phyloP scores from a whole-genome alignment of 2,797 vertebrate genomes.

The Characodon lateralis region DNA sequence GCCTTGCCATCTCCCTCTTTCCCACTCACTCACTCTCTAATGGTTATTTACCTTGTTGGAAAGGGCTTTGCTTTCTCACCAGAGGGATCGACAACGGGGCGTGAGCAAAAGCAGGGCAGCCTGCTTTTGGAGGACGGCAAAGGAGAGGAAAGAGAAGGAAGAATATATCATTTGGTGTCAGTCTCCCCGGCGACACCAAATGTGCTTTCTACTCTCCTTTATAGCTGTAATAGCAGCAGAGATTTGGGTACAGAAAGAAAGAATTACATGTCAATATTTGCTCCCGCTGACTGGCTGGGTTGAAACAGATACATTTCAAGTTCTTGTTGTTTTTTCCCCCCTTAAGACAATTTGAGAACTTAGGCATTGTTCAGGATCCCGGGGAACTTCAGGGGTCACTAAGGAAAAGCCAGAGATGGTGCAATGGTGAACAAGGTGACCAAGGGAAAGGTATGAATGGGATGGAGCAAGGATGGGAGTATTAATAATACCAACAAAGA shows the following conservation, averaged over 20 bases:
- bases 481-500: conserved; percentile 68
- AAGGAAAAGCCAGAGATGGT: conserved; percentile 65
- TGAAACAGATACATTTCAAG: conserved; percentile 83
- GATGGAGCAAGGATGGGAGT: conserved; percentile 36
- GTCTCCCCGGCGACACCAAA: conserved; percentile 77
- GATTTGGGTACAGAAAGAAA: conserved; percentile 65
- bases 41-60: conserved; percentile 86
- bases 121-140: conserved; percentile 22
- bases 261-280: conserved; percentile 87
- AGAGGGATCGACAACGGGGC: conserved; percentile 60
- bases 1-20: conserved; percentile 55
- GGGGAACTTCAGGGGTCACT: conserved; percentile 64
- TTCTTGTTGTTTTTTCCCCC: conserved; percentile 57
- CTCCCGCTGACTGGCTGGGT: conserved; percentile 75
- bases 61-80: conserved; percentile 86
- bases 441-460: conserved; percentile 49
- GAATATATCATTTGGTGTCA: conserved; percentile 81
- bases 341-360: conserved; percentile 77
- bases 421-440: conserved; percentile 40
- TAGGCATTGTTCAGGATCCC: conserved; percentile 74
- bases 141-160: conserved; percentile 30
- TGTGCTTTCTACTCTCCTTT: conserved; percentile 73
- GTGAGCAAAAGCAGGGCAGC: conserved; percentile 43
- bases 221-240: conserved; percentile 76
- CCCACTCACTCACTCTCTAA: conserved; percentile 75